Conservation (phyloP, 2,888 invertebrate species). For the Melanargia galathea region DNA sequence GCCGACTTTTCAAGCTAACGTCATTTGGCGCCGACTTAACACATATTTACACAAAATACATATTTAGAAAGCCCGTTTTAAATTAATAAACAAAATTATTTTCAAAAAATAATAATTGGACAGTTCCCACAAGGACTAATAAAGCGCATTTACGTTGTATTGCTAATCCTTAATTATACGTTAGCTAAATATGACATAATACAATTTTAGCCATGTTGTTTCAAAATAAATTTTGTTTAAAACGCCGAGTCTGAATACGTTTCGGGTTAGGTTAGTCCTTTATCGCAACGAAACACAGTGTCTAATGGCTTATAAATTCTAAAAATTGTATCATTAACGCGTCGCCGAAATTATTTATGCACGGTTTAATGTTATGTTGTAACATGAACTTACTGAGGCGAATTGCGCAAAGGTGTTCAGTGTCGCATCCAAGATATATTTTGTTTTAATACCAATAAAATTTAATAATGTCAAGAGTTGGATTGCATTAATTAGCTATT, state of each 20-base stretch:
- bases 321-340: conserved; percentile 45
- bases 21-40: too few species aligned
- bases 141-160: background rate
- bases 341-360: conserved; percentile 42
- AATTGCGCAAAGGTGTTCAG: conserved; percentile 2
- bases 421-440: conserved; percentile 1
- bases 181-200: conserved; percentile 24
- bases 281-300: conserved; percentile 39
- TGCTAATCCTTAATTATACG: background rate
- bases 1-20: too few species aligned
- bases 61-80: background rate
- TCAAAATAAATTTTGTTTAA: conserved; percentile 31
- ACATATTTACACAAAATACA: too few species aligned
- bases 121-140: background rate
- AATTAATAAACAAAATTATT: background rate
- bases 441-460: background rate
- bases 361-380: conserved; percentile 39
- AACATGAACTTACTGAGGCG: conserved; percentile 19
- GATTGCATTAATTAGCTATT: background rate
- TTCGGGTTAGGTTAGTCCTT: conserved; percentile 35
- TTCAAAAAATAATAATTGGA: background rate
- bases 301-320: conserved; percentile 45
- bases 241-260: conserved; percentile 29
- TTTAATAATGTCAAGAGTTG: background rate
- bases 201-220: conserved; percentile 27